A percentile compares a stretch with the other conserved stretches of the same genome.
Evolutionary conservation across 2,797 vertebrate genomes (phyloP).

Genomic region (Liparis tanakae): DNA sequence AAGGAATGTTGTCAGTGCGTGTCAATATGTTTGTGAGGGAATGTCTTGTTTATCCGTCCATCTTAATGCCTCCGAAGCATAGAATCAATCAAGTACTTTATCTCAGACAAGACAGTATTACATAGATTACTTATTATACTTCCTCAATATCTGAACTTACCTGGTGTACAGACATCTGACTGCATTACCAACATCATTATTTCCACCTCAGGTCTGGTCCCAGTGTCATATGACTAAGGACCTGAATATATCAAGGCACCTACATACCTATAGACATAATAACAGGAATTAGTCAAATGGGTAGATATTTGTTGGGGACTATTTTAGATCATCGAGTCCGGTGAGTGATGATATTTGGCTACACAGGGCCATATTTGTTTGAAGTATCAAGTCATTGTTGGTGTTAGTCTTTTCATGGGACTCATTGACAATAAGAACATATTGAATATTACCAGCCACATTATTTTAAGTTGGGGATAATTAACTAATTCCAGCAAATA

Average conservation of each 20-base stretch:
- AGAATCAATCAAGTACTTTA: not conserved
- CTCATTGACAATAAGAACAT: no score
- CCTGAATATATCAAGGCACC: conserved; percentile 10
- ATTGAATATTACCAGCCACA: not conserved
- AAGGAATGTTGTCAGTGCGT: conserved; percentile 25
- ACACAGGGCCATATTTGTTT: no score
- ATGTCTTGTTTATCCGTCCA: conserved; percentile 9
- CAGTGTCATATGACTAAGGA: conserved; percentile 51
- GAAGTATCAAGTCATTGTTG: no score
- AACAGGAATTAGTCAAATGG: not conserved
- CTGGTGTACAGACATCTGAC: conserved; percentile 35
- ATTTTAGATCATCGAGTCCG: not conserved
- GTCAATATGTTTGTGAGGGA: conserved; percentile 25
- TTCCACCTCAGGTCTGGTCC: conserved; percentile 47
- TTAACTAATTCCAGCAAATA: no score
- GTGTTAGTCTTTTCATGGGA: no score
- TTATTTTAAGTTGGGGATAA: not conserved
- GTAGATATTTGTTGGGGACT: not conserved
- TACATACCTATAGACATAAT: not conserved
- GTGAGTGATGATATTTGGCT: not conserved
- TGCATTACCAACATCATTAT: conserved; percentile 55
- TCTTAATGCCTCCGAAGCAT: not conserved
- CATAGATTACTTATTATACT: not conserved
- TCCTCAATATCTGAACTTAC: not conserved
- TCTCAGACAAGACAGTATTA: not conserved